Evolutionary conservation across 1,140 invertebrate species (phyloP).

Genomic region (Theocolax elegans): DNA sequence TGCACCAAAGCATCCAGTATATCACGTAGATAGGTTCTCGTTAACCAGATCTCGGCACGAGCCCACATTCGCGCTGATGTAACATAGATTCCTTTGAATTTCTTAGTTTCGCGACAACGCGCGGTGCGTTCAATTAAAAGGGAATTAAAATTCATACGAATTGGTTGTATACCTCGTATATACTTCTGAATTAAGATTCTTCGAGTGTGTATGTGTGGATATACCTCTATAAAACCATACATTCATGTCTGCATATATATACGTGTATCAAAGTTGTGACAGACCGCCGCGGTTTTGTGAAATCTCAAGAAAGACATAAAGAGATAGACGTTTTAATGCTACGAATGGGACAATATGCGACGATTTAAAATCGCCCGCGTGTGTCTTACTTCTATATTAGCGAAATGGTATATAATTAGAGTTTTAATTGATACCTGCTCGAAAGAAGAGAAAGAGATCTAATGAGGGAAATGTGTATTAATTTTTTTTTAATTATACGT

Average conservation of each 20-base stretch:
- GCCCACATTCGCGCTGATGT: constrained; percentile 8
- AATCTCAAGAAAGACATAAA: not conserved
- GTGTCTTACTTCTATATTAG: not conserved
- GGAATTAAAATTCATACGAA: constrained; percentile 19
- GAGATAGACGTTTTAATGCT: constrained; percentile 13
- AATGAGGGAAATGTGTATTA: too few relatives aligned
- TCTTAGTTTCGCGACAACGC: not conserved
- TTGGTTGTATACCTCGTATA: not conserved
- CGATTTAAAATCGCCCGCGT: not conserved
- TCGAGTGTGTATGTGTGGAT: too few relatives aligned
- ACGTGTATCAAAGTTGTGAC: too few relatives aligned
- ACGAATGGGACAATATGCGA: constrained; percentile 20
- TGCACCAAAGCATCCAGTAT: not conserved
- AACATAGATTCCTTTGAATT: constrained; percentile 23
- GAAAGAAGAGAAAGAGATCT: too few relatives aligned
- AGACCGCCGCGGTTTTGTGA: not conserved
- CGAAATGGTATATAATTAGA: not conserved
- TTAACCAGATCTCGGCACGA: not conserved
- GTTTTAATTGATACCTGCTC: not conserved
- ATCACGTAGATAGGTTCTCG: not conserved
- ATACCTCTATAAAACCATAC: too few relatives aligned
- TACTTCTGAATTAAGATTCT: constrained; percentile 15
- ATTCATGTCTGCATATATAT: too few relatives aligned
- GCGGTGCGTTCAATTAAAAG: constrained; percentile 15
- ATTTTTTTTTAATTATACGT: too few relatives aligned